Evolutionary conservation across 2,797 vertebrate genomes (phyloP).

Genomic region (Poecilia gillii): DNA sequence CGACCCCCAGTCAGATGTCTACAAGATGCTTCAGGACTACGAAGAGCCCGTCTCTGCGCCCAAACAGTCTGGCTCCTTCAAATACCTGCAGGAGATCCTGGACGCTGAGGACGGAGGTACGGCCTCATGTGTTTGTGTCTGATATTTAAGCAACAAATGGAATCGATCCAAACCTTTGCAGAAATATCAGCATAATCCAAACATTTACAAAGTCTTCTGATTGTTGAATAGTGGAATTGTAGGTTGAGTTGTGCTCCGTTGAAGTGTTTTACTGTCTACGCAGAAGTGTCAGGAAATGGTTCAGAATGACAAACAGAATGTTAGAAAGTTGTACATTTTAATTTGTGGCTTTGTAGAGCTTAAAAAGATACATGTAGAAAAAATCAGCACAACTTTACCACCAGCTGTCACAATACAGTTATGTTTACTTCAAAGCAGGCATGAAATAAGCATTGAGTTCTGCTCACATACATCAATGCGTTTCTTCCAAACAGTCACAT

Average conservation of each 20-base stretch:
- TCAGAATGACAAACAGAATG: background rate
- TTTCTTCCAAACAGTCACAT: background rate
- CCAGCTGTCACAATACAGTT: background rate
- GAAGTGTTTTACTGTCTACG: background rate
- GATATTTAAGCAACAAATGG: background rate
- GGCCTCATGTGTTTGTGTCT: slow-evolving; percentile 10
- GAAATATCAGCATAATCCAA: background rate
- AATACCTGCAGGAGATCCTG: slow-evolving; percentile 94
- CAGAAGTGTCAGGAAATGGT: background rate
- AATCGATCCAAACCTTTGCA: background rate
- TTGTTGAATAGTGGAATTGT: background rate
- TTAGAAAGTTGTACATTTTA: background rate
- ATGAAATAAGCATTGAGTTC: background rate
- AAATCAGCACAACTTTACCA: background rate
- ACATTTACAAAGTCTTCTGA: background rate
- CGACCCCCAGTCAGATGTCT: slow-evolving; percentile 91
- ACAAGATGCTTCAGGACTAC: slow-evolving; percentile 94
- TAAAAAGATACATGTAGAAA: background rate
- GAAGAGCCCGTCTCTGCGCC: slow-evolving; percentile 88
- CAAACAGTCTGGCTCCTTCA: slow-evolving; percentile 97
- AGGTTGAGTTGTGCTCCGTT: background rate
- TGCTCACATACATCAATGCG: slow-evolving; percentile 5
- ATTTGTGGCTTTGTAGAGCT: background rate
- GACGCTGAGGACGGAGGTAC: slow-evolving; percentile 93
- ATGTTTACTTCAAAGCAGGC: background rate